phyloP scores from a whole-genome alignment of 2,797 vertebrate genomes.

The Mustela erminea region DNA sequence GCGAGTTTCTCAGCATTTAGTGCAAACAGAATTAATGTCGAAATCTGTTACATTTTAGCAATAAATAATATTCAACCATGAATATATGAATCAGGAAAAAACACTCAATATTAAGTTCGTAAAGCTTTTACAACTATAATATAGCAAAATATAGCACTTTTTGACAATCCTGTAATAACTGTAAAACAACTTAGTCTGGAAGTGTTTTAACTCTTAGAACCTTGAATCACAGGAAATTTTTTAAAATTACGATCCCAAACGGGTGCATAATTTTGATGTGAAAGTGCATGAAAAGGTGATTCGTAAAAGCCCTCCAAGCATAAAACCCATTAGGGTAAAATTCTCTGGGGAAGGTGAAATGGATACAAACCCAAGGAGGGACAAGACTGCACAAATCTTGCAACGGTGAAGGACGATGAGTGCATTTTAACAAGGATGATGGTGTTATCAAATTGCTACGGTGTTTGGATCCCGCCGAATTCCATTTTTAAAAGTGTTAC shows the following conservation, averaged over 20 bases:
- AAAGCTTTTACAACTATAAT: not conserved
- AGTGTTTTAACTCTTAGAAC: not conserved
- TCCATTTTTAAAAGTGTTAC: not conserved
- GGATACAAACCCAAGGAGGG: not conserved
- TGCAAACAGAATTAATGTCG: not conserved
- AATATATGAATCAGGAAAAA: not conserved
- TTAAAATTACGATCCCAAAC: constrained; percentile 2
- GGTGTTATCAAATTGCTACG: not conserved
- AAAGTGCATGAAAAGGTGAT: not conserved
- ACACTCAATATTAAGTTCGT: not conserved
- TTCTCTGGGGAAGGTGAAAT: not conserved
- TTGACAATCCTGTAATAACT: not conserved
- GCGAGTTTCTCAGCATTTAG: not conserved
- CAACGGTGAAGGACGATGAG: not conserved
- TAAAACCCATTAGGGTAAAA: not conserved
- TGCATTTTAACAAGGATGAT: not conserved
- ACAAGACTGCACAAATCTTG: not conserved
- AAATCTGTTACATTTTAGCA: not conserved
- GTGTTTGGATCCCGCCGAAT: not conserved
- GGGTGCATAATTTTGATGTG: not conserved
- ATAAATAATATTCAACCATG: not conserved
- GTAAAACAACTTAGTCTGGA: not conserved
- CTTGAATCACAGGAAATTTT: not conserved
- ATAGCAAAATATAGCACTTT: not conserved
- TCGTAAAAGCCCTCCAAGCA: not conserved